These are phyloP conservation scores for Craniophora ligustri DNA, from an alignment of 2,888 invertebrate species.

Conservation along the genomic window DNA sequence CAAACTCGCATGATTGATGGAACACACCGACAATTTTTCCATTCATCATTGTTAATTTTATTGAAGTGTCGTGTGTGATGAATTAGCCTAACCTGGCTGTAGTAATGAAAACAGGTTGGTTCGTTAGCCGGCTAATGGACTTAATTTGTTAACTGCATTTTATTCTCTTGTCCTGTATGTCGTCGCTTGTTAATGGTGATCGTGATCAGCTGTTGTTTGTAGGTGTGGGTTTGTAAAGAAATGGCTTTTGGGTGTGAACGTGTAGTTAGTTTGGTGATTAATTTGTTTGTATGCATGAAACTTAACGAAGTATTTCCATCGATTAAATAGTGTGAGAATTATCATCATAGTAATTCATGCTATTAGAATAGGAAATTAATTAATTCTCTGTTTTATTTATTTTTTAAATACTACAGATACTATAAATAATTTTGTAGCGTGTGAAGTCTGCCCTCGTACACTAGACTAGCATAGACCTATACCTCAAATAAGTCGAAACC, in stretches of 20 bases:
- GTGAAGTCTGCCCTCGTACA: too few species aligned
- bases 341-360: too few species aligned
- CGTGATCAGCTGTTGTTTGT: conserved; percentile 40
- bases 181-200: conserved; percentile 38
- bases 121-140: conserved; percentile 63
- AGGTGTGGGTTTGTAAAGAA: conserved; percentile 27
- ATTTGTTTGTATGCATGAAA: conserved; percentile 16
- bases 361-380: too few species aligned
- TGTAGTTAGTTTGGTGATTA: conserved; percentile 28
- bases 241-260: conserved; percentile 41
- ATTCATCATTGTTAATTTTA: conserved; percentile 87
- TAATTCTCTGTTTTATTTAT: too few species aligned
- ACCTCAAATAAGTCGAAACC: too few species aligned
- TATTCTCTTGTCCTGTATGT: conserved; percentile 42
- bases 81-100: conserved; percentile 73
- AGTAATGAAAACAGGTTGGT: conserved; percentile 64
- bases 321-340: too few species aligned
- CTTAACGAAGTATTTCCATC: too few species aligned
- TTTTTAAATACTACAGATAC: too few species aligned
- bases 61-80: conserved; percentile 79
- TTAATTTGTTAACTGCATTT: conserved; percentile 50
- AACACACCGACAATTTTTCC: conserved; percentile 76
- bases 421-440: too few species aligned
- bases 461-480: too few species aligned
- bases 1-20: conserved; percentile 84